phyloP scores from a whole-genome alignment of 2,888 invertebrate species.

The Apamea crenata region DNA sequence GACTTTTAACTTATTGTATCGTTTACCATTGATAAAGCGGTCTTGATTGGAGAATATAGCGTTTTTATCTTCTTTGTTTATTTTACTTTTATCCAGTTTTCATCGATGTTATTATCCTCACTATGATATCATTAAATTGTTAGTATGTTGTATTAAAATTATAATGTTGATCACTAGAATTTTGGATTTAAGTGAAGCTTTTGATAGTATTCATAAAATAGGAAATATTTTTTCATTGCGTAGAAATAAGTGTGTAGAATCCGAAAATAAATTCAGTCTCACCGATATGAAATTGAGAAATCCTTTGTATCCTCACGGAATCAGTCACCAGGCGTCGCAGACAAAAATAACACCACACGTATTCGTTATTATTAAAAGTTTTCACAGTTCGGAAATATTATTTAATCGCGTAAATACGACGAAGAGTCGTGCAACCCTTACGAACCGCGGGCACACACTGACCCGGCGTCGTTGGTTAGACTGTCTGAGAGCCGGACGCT shows the following conservation, averaged over 20 bases:
- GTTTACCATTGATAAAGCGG: slow-evolving; percentile 5
- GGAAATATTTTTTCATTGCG: background rate
- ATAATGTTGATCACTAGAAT: background rate
- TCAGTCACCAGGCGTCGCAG: slow-evolving; percentile 49
- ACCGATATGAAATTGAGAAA: slow-evolving; percentile 64
- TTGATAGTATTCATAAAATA: background rate
- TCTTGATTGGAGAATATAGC: slow-evolving; percentile 47
- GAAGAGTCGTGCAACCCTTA: slow-evolving; percentile 73
- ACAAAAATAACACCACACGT: slow-evolving; percentile 74
- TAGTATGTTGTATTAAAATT: background rate
- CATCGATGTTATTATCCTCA: background rate
- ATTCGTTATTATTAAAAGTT: slow-evolving; percentile 55
- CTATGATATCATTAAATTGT: background rate
- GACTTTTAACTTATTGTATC: slow-evolving; percentile 18
- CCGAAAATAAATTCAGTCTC: slow-evolving; percentile 47
- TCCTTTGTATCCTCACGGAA: slow-evolving; percentile 69
- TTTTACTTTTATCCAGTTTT: background rate
- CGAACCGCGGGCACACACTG: slow-evolving; percentile 80
- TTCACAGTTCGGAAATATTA: slow-evolving; percentile 68
- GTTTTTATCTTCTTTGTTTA: slow-evolving; percentile 8
- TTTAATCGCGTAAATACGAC: slow-evolving; percentile 67
- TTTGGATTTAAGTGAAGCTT: background rate
- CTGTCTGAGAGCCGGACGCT: slow-evolving; percentile 58
- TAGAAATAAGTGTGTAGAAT: background rate
- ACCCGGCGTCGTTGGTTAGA: slow-evolving; percentile 54